These are phyloP conservation scores for zebrafish (Danio rerio) DNA, from an alignment of 2,113 vertebrate species.

Conservation along the genomic window GRCz12tu NC_133199.1:10102001-10102500, in stretches of 20 bases:
- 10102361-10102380: not conserved
- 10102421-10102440: no score
- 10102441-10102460: no score
- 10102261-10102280: conserved; percentile 12
- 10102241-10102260: conserved; percentile 59
- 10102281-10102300: not conserved
- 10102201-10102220: conserved; percentile 59
- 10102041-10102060: conserved; percentile 67
- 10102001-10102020: conserved; percentile 77
- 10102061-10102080: conserved; percentile 68
- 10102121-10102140: conserved; percentile 67
- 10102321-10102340: conserved; percentile 24
- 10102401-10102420: not conserved
- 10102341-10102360: conserved; percentile 4
- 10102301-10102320: conserved; percentile 5
- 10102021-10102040: conserved; percentile 62
- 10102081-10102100: conserved; percentile 63
- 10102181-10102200: conserved; percentile 33
- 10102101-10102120: conserved; percentile 60
- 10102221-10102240: conserved; percentile 61
- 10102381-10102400: not conserved
- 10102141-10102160: conserved; percentile 79
- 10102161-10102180: conserved; percentile 64
- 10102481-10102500: no score
- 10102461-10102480: no score